Evolutionary conservation across 1,140 invertebrate species (phyloP), one percentile per base, ranked within the genome.

Genomic region (Polyergus mexicanus): DNA sequence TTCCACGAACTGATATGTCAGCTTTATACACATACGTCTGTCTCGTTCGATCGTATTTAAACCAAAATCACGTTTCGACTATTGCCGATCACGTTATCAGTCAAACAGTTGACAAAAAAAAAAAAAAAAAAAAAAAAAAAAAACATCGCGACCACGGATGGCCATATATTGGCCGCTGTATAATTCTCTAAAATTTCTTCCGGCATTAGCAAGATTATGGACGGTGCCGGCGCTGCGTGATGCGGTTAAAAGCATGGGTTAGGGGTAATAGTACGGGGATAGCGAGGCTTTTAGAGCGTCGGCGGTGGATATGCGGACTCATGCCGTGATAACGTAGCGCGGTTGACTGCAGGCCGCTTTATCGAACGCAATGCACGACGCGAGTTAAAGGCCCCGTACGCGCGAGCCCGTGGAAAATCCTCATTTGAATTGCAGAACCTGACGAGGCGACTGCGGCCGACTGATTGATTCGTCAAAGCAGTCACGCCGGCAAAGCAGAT

Each of bases 381-480:
- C 75, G 83, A 69, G 85, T 89, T 90, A 90, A 87, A 74, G 85
- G 86, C 89, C 69, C 68, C 11, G 25, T 85, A 47, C 75, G 69
- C 41, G 47, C 41, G 69, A 47, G 25, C 47, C 47, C 74, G 25
- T 68, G 76, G 88, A 89, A 90, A 90, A 83, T 88, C 88, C 88
- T 86, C 86, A 88, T 90, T 90, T 90, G 88, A 90, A 90, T 90
- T 88, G 83, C 88, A 88, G 88, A 90, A 78, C 62, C 80, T 47
- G 75, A 86, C 72, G 76, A 65, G 62, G 65, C 51, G 66, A 77
- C 86, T 60, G 69, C 76, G 56, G 41, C 63, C 83, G 71, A 54
- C 71, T 85, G 86, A 90, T 90, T 88, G 88, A 90, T 90, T 90
- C 89, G 77, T 90, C 89, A 90, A 90, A 90, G 86, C 81, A 68